phyloP scores from a whole-genome alignment of 2,113 vertebrate species.

The Strigops habroptila region DNA sequence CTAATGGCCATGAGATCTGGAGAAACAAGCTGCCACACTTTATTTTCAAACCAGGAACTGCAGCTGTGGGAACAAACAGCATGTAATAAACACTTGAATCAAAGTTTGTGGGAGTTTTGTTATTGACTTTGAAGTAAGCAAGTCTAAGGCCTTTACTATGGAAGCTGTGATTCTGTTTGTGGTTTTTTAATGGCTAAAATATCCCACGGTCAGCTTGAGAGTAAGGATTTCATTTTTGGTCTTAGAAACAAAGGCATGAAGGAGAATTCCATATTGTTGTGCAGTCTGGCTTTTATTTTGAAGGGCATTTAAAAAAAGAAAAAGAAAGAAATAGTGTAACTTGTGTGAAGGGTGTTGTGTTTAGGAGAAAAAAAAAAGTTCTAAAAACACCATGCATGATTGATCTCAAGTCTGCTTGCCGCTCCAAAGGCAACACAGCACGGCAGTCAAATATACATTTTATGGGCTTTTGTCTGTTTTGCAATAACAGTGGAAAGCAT shows the following conservation, averaged over 20 bases:
- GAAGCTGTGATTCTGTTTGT: conserved; percentile 57
- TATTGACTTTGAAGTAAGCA: conserved; percentile 46
- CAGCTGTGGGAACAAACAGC: conserved; percentile 51
- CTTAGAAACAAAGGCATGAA: conserved; percentile 59
- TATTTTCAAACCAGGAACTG: conserved; percentile 33
- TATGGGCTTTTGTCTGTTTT: conserved; percentile 82
- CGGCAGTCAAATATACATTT: conserved; percentile 78
- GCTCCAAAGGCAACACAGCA: conserved; percentile 76
- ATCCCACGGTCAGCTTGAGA: conserved; percentile 48
- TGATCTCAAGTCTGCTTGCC: conserved; percentile 67
- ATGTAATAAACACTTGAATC: conserved; percentile 57
- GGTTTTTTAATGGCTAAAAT: conserved; percentile 54
- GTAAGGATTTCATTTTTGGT: conserved; percentile 50
- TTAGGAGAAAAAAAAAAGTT: conserved; percentile 65
- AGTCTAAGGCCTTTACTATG: conserved; percentile 44
- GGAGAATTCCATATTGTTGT: conserved; percentile 60
- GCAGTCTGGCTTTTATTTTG: conserved; percentile 74
- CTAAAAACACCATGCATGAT: conserved; percentile 75
- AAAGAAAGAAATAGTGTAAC: conserved; percentile 47
- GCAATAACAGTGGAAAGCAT: conserved; percentile 79
- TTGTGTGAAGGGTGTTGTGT: conserved; percentile 70
- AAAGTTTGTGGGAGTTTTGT: conserved; percentile 57
- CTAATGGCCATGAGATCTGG: background rate
- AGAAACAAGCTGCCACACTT: background rate
- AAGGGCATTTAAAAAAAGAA: conserved; percentile 41